These are phyloP conservation scores for Oryzias sinensis DNA, from an alignment of 2,797 vertebrate species.

Conservation along the genomic window DNA sequence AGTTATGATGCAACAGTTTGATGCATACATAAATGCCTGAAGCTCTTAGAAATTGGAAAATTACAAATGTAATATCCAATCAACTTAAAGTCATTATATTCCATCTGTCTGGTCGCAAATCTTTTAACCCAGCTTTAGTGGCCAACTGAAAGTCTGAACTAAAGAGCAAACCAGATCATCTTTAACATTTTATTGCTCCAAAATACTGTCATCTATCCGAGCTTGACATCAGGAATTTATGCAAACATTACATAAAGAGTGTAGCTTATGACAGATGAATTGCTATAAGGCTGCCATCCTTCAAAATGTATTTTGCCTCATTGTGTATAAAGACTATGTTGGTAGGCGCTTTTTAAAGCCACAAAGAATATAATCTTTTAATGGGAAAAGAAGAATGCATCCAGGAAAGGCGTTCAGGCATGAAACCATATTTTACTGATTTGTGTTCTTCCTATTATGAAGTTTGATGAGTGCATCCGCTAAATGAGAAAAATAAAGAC, in stretches of 20 bases:
- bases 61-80: not conserved
- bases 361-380: conserved; percentile 36
- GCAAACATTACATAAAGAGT: conserved; percentile 3
- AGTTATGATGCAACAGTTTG: conserved; percentile 32
- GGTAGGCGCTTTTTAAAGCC: conserved; percentile 20
- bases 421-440: conserved; percentile 37
- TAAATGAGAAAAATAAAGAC: conserved; percentile 34
- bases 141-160: conserved; percentile 2
- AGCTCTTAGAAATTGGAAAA: conserved; percentile 38
- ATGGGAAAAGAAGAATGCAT: conserved; percentile 24
- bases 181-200: conserved; percentile 20
- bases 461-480: conserved; percentile 18
- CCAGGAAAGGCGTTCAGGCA: conserved; percentile 17
- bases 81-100: not conserved
- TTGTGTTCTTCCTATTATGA: conserved; percentile 22
- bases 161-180: no score
- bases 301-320: conserved; percentile 23
- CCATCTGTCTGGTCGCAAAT: conserved; percentile 37
- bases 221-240: conserved; percentile 16
- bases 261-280: conserved; percentile 25
- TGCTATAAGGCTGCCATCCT: conserved; percentile 25
- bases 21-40: conserved; percentile 37
- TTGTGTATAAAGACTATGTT: conserved; percentile 34
- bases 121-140: conserved; percentile 19
- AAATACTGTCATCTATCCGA: conserved; percentile 14